Conservation (phyloP, 2,797 vertebrate genomes). For the Botia kubotai region DNA sequence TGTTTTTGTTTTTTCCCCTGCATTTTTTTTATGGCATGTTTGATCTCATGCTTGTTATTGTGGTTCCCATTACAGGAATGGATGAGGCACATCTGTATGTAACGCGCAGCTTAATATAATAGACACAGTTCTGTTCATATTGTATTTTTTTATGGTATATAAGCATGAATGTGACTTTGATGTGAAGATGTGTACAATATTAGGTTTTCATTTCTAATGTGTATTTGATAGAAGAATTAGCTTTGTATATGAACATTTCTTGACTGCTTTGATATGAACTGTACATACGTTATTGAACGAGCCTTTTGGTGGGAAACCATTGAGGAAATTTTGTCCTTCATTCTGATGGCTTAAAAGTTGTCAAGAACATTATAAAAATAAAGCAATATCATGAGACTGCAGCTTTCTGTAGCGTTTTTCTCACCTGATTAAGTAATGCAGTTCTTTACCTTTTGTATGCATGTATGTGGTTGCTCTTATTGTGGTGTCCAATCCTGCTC, state of each 20-base stretch:
- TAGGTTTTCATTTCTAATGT: slow-evolving; percentile 14
- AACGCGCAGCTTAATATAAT: background rate
- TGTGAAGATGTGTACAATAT: slow-evolving; percentile 14
- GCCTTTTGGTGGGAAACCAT: background rate
- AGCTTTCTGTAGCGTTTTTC: background rate
- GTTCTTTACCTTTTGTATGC: background rate
- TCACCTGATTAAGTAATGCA: background rate
- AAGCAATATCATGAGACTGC: slow-evolving; percentile 9
- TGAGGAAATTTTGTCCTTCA: background rate
- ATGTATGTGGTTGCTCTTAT: too few species aligned
- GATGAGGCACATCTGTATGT: background rate
- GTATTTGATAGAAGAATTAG: slow-evolving; percentile 4
- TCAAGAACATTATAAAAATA: slow-evolving; percentile 7
- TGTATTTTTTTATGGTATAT: background rate
- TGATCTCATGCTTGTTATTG: background rate
- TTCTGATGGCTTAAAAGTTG: background rate
- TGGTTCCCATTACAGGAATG: background rate
- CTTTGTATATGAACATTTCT: slow-evolving; percentile 10
- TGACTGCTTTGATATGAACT: slow-evolving; percentile 28
- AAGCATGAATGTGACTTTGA: slow-evolving; percentile 14
- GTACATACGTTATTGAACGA: slow-evolving; percentile 9
- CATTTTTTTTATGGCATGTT: slow-evolving; percentile 23
- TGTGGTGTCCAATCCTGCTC: too few species aligned
- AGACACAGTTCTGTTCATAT: slow-evolving; percentile 2
- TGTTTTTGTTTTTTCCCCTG: background rate